Conservation (phyloP, 92 coral and sea anemone genomes). For the Galaxea fascicularis region DNA sequence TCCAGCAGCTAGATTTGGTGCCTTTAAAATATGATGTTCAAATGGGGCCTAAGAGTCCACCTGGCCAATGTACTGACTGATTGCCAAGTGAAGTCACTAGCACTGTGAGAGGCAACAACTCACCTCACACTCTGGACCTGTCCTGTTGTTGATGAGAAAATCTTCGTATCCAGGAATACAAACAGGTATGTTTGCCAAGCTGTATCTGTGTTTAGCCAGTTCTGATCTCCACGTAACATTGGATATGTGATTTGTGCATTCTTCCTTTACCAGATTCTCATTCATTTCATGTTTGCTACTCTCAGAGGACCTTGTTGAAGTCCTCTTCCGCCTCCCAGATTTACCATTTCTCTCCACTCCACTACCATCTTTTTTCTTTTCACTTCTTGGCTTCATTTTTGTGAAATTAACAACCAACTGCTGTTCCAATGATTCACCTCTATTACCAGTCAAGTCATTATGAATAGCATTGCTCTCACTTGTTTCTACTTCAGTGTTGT, state of each 20-base stretch:
- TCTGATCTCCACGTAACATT: conserved; percentile 77
- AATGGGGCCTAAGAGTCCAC: no score
- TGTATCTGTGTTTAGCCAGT: conserved; percentile 64
- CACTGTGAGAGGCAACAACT: not conserved
- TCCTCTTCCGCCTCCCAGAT: conserved; percentile 22
- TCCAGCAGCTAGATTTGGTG: no score
- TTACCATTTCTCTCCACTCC: conserved; percentile 4
- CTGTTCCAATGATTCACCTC: not conserved
- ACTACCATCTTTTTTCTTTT: conserved; percentile 10
- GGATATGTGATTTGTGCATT: conserved; percentile 61
- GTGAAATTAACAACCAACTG: conserved; percentile 25
- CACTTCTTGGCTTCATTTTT: conserved; percentile 37
- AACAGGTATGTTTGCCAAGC: conserved; percentile 57
- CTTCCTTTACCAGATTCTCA: not conserved
- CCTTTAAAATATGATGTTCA: no score
- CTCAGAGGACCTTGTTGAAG: conserved; percentile 35
- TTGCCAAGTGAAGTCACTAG: no score
- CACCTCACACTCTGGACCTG: conserved; percentile 11
- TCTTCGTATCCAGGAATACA: conserved; percentile 82
- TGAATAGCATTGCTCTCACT: not conserved
- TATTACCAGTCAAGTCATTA: not conserved
- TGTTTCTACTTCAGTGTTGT: not conserved
- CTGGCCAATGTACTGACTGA: no score
- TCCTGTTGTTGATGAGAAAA: conserved; percentile 79
- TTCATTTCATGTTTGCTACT: conserved; percentile 6